These are phyloP conservation scores for Hozukius guyotensis DNA, from an alignment of 2,797 vertebrate species.

Conservation along the genomic window DNA sequence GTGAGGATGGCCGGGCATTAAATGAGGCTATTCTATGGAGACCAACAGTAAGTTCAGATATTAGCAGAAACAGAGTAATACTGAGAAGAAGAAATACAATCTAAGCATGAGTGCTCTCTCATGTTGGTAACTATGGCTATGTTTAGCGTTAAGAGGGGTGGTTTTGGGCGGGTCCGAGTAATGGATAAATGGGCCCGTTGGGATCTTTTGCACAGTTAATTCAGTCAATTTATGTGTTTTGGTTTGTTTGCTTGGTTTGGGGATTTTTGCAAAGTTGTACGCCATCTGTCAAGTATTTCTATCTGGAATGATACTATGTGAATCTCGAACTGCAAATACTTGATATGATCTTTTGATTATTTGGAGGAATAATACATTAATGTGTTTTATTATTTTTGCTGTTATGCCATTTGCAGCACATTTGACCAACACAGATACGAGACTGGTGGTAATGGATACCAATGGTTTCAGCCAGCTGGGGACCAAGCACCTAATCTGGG, in stretches of 20 bases:
- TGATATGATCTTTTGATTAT: neutral
- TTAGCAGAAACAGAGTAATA: neutral
- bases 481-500: constrained; percentile 1
- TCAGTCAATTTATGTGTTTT: neutral
- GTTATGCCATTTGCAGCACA: neutral
- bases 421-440: neutral
- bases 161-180: neutral
- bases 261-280: neutral
- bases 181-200: neutral
- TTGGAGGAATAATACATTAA: too few relatives aligned
- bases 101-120: neutral
- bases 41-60: neutral
- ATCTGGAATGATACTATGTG: neutral
- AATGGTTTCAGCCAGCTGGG: neutral
- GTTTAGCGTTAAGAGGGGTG: neutral
- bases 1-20: neutral
- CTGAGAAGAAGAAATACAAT: neutral
- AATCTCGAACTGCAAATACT: neutral
- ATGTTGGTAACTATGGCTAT: neutral
- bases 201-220: neutral
- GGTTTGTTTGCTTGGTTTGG: neutral
- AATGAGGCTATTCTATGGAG: neutral
- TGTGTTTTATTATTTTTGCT: neutral
- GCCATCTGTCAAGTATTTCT: neutral
- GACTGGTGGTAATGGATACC: neutral